These are phyloP conservation scores for Pristionchus mayeri DNA, from an alignment of 2,888 invertebrate species.

Conservation along the genomic window DNA sequence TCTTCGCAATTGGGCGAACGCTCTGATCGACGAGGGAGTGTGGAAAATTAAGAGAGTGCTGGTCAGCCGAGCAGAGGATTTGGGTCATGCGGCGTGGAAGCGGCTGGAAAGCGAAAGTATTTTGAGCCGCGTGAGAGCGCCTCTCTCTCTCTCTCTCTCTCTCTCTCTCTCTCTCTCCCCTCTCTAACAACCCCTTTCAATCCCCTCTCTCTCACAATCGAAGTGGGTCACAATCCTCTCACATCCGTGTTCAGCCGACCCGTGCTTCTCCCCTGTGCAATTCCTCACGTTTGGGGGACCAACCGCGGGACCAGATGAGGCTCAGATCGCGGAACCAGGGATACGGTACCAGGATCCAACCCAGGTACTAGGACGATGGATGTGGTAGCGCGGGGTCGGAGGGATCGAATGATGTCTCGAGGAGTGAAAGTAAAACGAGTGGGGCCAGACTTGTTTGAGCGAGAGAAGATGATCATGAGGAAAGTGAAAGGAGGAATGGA, in stretches of 20 bases:
- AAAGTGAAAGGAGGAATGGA: slow-evolving; percentile 18
- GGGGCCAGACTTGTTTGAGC: slow-evolving; percentile 35
- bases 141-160: not conserved
- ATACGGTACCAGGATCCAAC: not conserved
- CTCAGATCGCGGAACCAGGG: not conserved
- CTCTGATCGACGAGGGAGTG: not conserved
- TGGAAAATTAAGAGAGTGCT: not conserved
- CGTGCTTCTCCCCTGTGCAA: not conserved
- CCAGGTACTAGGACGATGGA: not conserved
- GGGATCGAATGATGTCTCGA: not conserved
- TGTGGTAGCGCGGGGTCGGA: not conserved
- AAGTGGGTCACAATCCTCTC: slow-evolving; percentile 38
- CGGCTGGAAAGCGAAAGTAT: slow-evolving; percentile 38
- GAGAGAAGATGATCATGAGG: not conserved
- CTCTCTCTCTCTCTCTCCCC: not conserved
- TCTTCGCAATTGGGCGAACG: not conserved
- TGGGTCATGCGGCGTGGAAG: slow-evolving; percentile 17
- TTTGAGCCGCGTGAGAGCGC: not conserved
- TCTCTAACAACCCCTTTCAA: slow-evolving; percentile 16
- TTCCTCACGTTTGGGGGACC: not conserved
- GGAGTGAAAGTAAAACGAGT: slow-evolving; percentile 14
- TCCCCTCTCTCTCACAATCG: not conserved
- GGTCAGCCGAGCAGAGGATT: not conserved
- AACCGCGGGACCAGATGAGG: slow-evolving; percentile 20
- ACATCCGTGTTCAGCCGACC: slow-evolving; percentile 33